phyloP scores from a whole-genome alignment of 1,140 invertebrate species.

The Lepeophtheirus salmonis region DNA sequence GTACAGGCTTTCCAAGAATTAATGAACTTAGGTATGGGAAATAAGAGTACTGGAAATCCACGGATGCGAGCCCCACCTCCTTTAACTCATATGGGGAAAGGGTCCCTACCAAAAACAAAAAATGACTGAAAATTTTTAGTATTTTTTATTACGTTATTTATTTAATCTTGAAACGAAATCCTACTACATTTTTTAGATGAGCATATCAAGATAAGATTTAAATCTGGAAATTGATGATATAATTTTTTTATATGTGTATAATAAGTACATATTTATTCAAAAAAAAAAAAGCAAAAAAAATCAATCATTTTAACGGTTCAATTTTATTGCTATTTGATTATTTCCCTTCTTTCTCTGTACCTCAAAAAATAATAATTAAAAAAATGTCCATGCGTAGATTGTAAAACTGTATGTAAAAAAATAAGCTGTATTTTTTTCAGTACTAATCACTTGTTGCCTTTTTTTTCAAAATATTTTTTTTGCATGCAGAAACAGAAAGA shows the following conservation, averaged over 20 bases:
- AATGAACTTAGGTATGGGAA: neutral
- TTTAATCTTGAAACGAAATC: too few species aligned
- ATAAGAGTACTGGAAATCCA: neutral
- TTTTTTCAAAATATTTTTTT: neutral
- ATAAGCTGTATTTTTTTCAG: too few species aligned
- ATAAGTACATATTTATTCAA: too few species aligned
- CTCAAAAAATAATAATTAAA: too few species aligned
- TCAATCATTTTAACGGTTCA: too few species aligned
- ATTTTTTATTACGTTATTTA: neutral
- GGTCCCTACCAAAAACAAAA: neutral
- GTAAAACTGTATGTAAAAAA: too few species aligned
- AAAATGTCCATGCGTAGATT: neutral
- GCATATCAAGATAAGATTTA: too few species aligned
- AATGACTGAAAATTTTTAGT: neutral
- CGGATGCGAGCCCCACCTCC: conserved; percentile 9
- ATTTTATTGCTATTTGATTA: too few species aligned
- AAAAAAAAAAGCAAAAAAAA: too few species aligned
- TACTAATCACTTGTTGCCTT: neutral
- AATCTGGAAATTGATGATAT: too few species aligned
- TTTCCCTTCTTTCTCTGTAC: neutral
- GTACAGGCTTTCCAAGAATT: conserved; percentile 1
- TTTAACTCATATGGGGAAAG: conserved; percentile 11
- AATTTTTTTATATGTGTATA: too few species aligned
- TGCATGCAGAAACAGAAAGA: neutral
- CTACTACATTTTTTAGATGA: too few species aligned